Evolutionary conservation across 2,888 invertebrate genomes (phyloP), one percentile per base, ranked within the genome.

Genomic region (Agrochola lota): DNA sequence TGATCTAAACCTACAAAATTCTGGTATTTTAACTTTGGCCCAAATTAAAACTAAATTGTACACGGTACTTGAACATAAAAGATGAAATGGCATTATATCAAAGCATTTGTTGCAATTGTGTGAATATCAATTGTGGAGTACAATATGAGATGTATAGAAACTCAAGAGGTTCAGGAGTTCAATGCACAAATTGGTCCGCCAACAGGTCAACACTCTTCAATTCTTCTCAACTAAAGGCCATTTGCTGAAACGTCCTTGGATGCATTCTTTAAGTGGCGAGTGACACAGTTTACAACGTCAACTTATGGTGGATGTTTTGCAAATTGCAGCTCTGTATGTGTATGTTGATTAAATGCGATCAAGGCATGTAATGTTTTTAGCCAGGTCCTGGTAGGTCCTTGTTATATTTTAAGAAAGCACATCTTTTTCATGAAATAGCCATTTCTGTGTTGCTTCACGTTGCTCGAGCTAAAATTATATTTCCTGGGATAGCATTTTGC

Each of bases 61-160:
- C 1, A 2, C 26, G 12, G 12, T 63, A 72, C 26, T 46, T 49
- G 20, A 66, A 70, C 17, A 40, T 70, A 40, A 15, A 35, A 59
- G 52, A 55, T 62, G 52, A 70, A 66, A 80, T 55, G 80, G 55
- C n/a, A 46, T 69, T 72, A 43, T 49, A 73, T 59, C 35, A 68
- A 52, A 77, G 68, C 62, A 77, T 78, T 76, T 64, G 76, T 64
- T 64, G 63, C 79, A 63, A 71, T 80, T 80, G 69, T 64, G 23
- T 69, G 73, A 66, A 46, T 60, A 52, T 80, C 64, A 74, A 66
- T 70, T 73, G 70, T 60, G 20, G 30, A 60, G 11, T 52, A 55
- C 46, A 52, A 11, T 55, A 59, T 43, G 26, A 43, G 4, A 62
- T 17, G 17, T 46, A n/a, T 43, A 35, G 3, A 62, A 57, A 30